Evolutionary conservation across 2,888 invertebrate genomes (phyloP), one percentile per base, ranked within the genome.

Genomic region (Tetrapedia diversipes): DNA sequence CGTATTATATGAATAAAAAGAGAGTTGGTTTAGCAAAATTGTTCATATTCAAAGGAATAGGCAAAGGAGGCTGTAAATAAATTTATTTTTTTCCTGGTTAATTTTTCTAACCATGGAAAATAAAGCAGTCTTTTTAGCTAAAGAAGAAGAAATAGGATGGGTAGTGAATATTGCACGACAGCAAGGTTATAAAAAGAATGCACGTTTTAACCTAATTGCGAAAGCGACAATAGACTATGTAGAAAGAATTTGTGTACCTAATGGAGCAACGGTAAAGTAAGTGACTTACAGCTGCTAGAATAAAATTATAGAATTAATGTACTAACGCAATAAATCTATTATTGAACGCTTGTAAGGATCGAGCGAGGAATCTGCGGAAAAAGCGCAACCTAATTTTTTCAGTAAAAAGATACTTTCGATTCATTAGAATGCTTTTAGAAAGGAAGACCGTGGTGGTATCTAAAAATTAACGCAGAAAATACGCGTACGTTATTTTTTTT

Each of bases 321-420:
- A 49, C 16, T 49, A 49, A 49, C 27, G 27, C 27, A 49, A 49
- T 49, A 49, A 49, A 49, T 27, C 4, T 24, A 27, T 49, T 49
- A 49, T 27, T n/a, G 27, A 27, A 27, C 49, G 4, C 27, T 27
- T 27, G 24, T 27, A 49, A 24, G 27, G 11, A 14, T 11, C 16
- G 49, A 11, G 3, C 14, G 16, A 16, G 16, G 27, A 27, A 49
- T 49, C 11, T 1, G 41, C 2, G 11, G 6, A 49, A 49, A 49
- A 49, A 45, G 8, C 7, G 4, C 6, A 4, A 27, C 24, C 14
- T 49, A 49, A 14, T 27, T 27, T 49, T 49, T n/a, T 49, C 16
- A 4, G 11, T 49, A 49, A 27, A 14, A 7, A 11, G 47, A 22
- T 22, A 47, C 47, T 47, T 47, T 47, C 47, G 8, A 1, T 47